Percentiles rank a stretch among this genome's conserved stretches.
Conservation (phyloP, 37 sponge, comb jelly and placozoan genomes). For the Cliona cf. orientalis region DNA sequence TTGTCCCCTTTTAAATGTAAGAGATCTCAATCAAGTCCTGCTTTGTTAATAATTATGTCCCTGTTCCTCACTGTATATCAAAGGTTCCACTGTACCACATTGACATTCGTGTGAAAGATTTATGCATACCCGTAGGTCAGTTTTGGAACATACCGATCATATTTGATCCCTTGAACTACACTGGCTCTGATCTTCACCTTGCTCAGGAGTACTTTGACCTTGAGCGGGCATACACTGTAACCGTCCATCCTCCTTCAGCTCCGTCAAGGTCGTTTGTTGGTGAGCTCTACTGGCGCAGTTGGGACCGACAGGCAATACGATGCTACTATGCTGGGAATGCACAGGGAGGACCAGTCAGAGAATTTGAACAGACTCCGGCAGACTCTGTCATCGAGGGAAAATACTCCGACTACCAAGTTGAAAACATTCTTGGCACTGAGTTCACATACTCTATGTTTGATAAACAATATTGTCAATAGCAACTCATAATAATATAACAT, state of each 20-base stretch:
- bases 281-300: not conserved
- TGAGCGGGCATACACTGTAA: constrained; percentile 2
- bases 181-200: not conserved
- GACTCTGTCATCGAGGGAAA: constrained; percentile 72
- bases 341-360: constrained; percentile 25
- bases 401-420: constrained; percentile 49
- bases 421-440: constrained; percentile 16
- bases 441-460: constrained; percentile 33
- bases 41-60: too few relatives aligned
- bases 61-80: too few relatives aligned
- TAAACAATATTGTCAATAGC: constrained; percentile 2
- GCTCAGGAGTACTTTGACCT: not conserved
- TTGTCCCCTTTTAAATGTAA: too few relatives aligned
- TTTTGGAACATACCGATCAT: constrained; percentile 39
- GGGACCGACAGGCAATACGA: not conserved
- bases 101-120: too few relatives aligned
- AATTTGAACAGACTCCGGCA: not conserved
- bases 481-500: too few relatives aligned
- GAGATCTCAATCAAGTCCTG: too few relatives aligned
- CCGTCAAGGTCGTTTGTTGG: constrained; percentile 7
- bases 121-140: constrained; percentile 15
- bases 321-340: constrained; percentile 35
- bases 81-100: too few relatives aligned
- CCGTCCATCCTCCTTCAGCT: not conserved
- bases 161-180: not conserved